These are phyloP conservation scores for Speoplatyrhinus poulsoni DNA, from an alignment of 2,113 vertebrate species.

Conservation along the genomic window DNA sequence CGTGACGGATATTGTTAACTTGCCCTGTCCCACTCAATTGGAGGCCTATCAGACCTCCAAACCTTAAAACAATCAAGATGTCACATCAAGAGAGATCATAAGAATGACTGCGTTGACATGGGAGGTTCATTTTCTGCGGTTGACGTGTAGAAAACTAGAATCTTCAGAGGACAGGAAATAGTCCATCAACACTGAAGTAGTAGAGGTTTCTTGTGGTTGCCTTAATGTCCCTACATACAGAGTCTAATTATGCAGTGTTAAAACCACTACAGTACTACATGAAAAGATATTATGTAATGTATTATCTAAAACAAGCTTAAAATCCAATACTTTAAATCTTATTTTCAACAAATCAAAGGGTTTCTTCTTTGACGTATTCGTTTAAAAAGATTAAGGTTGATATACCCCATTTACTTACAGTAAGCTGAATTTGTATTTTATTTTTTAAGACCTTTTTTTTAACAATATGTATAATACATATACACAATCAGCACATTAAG, in stretches of 20 bases:
- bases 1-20: constrained; percentile 10
- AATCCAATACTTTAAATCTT: neutral
- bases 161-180: neutral
- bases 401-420: too few relatives aligned
- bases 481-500: too few relatives aligned
- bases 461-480: too few relatives aligned
- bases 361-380: too few relatives aligned
- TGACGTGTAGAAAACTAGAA: neutral
- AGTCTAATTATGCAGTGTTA: neutral
- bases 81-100: neutral
- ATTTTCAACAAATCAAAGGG: neutral
- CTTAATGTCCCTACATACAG: neutral
- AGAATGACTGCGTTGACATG: neutral
- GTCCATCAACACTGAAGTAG: neutral
- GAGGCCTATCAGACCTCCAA: constrained; percentile 1
- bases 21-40: neutral
- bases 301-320: neutral
- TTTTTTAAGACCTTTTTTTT: too few relatives aligned
- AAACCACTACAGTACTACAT: neutral
- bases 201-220: neutral
- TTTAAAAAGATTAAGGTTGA: neutral
- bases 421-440: too few relatives aligned
- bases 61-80: neutral
- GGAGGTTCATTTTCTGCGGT: neutral
- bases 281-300: neutral